Evolutionary conservation across 2,888 invertebrate species (phyloP).

Genomic region (Drosophila subsilvestris): DNA sequence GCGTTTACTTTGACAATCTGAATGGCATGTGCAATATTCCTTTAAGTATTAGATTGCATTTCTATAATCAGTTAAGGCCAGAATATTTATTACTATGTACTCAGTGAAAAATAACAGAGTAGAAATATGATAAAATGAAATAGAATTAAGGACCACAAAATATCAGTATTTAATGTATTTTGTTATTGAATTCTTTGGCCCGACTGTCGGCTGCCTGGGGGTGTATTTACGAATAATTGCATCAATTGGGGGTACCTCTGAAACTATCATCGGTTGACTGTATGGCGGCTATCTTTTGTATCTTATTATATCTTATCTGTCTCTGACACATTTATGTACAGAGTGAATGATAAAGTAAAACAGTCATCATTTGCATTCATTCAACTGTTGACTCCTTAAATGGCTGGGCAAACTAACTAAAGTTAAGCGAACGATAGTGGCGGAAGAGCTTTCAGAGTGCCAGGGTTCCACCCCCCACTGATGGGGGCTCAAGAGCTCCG

Average conservation of each 20-base stretch:
- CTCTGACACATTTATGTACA: not conserved
- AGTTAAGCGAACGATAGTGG: not conserved
- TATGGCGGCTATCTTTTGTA: not conserved
- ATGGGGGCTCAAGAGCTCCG: conserved; percentile 31
- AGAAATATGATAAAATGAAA: no score
- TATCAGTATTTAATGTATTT: no score
- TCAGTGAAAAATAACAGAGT: no score
- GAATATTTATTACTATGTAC: no score
- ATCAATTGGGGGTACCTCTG: no score
- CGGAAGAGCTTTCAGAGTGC: not conserved
- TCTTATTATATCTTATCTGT: not conserved
- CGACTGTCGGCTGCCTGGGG: no score
- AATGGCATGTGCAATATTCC: not conserved
- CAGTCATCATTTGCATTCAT: no score
- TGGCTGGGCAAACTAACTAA: not conserved
- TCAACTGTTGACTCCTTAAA: not conserved
- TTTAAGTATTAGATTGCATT: not conserved
- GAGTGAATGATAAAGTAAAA: no score
- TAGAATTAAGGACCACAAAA: no score
- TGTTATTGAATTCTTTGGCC: no score
- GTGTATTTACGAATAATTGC: no score
- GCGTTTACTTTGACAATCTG: not conserved
- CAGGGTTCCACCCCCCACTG: not conserved
- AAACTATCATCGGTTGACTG: no score
- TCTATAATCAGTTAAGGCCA: not conserved